These are phyloP conservation scores for Gouania willdenowi DNA, from an alignment of 2,797 vertebrate species.

Conservation along the genomic window DNA sequence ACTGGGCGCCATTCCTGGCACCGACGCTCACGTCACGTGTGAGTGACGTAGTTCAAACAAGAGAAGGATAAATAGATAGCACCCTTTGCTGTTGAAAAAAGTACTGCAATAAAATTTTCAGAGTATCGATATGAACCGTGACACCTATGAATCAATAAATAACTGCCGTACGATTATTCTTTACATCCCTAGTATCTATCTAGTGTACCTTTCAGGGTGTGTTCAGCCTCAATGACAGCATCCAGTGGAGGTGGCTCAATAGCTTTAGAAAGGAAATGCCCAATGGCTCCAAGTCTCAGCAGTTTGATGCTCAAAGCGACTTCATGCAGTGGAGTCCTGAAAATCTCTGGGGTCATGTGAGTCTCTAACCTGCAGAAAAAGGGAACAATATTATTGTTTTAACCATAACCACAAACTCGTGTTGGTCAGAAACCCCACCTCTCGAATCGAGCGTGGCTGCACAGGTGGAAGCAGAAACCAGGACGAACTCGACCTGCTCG, in stretches of 20 bases:
- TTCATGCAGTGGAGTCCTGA: constrained; percentile 91
- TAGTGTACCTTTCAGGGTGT: constrained; percentile 82
- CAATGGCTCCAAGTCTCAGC: constrained; percentile 86
- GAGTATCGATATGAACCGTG: too few relatives aligned
- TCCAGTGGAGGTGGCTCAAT: constrained; percentile 94
- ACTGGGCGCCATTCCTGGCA: too few relatives aligned
- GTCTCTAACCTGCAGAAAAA: constrained; percentile 83
- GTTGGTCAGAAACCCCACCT: constrained; percentile 59
- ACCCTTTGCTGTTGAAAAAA: too few relatives aligned
- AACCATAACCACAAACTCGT: too few relatives aligned
- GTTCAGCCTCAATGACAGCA: constrained; percentile 93
- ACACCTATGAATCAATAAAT: too few relatives aligned
- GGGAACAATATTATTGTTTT: too few relatives aligned
- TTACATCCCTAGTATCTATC: too few relatives aligned
- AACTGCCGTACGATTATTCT: too few relatives aligned
- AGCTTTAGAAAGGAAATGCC: constrained; percentile 92
- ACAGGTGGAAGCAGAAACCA: constrained; percentile 93
- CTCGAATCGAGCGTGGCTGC: constrained; percentile 87
- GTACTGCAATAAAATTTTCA: too few relatives aligned
- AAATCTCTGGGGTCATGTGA: constrained; percentile 95
- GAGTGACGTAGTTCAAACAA: too few relatives aligned
- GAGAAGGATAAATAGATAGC: too few relatives aligned
- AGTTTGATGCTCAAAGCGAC: constrained; percentile 94
- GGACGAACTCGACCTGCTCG: constrained; percentile 86
- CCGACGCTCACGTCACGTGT: too few relatives aligned